Evolutionary conservation across 2,888 invertebrate genomes (phyloP), one percentile per base, ranked within the genome.

Genomic region (Trichogramma dendrolimi): DNA sequence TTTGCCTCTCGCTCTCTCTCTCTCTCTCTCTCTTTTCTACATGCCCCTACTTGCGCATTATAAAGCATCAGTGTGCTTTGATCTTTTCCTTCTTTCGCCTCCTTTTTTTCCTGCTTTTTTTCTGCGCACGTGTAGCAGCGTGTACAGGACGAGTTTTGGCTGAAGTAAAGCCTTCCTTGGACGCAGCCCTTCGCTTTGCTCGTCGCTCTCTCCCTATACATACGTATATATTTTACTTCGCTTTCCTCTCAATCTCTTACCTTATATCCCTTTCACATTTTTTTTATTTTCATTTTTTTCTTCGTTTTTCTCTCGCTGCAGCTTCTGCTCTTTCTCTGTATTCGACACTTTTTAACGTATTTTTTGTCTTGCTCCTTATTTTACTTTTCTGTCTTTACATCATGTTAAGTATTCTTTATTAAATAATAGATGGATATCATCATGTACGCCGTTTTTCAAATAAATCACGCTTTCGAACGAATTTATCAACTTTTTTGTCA

Each of bases 41-140:
- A 40, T 8, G 8, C 42, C 49, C 55, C n/a, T 42, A 43, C 54
- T 46, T 27, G 62, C 55, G 49, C 49, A 46, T 61, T 52, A 55
- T 44, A 57, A 54, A 60, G 51, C 61, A 53, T 61, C 61, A 49
- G 47, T 58, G 38, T 58, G 61, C 64, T 64, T 64, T 64, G 64
- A 64, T 64, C 61, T 59, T 55, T 27, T 48, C 52, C 14, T 14
- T 14, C 14, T 14, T 14, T 14, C 14, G 14, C 14, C 14, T 14
- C 2, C 14, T 14, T 14, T 14, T 14, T 14, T 14, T 14, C 14
- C 14, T 14, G 14, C 14, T 14, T 14, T 14, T 14, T 14, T 14
- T 14, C 14, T 14, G 14, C 14, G 14, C 14, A 14, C 14, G 14
- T 14, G 14, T 14, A 14, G 14, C 14, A 14, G 14, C 14, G 14